Evolutionary conservation across 2,888 invertebrate genomes (phyloP), one percentile per base, ranked within the genome.

Genomic region (Cistogaster globosa): DNA sequence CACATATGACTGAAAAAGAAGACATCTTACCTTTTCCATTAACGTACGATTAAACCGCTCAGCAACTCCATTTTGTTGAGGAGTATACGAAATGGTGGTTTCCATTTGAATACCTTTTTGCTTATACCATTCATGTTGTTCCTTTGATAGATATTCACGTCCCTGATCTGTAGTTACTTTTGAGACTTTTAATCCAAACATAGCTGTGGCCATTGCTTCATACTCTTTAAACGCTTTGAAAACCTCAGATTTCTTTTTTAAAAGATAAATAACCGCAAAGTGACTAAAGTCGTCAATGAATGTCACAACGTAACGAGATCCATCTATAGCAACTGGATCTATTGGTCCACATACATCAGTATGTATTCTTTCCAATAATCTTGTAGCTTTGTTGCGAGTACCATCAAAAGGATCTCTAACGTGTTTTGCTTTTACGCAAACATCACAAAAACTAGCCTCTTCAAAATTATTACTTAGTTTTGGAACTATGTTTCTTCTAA

Each of bases 101-200:
- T 77, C 58, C 58, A 14, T 58, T 42, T 84, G 45, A 26, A 90
- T 90, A 0, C 90, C 90, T 76, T 89, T 69, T 9, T 84, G 84
- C 12, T 67, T 67, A 32, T 67, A 67, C 65, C 65, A 67, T 1
- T 88, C 84, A 65, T 38, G 38, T 11, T 88, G 71, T 18, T 76
- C 74, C 6, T 86, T 83, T 68, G 87, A 87, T 0, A 86, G 38
- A 65, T 89, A 91, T 83, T 90, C 89, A 20, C 88, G 87, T 7
- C 89, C 82, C 26, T 79, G 76, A 55, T 84, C 79, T 7, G 67
- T n/a, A 22, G 84, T 69, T 11, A 86, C 12, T 48, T 71, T 80
- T 62, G 74, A 79, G n/a, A 81, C 75, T 69, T 65, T 79, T 65
- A 51, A 48, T 14, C 26, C 42, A 65, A 85, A 78, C 68, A 75